These are phyloP conservation scores for Cheilosia urbana DNA, from an alignment of 2,888 invertebrate genomes.

Conservation along the genomic window DNA sequence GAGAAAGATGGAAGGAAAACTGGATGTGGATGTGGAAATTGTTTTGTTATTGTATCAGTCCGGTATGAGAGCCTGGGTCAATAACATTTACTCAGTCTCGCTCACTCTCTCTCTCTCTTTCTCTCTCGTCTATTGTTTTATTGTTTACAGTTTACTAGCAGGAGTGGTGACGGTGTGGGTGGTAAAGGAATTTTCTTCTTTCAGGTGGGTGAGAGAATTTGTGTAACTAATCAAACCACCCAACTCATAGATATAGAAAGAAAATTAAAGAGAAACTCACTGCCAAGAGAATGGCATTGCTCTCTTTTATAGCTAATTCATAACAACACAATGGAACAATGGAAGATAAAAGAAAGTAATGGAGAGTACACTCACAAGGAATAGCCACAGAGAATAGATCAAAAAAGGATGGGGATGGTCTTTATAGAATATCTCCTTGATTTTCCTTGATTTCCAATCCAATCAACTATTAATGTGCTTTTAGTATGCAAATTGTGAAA, in stretches of 20 bases:
- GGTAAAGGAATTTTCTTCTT: constrained; percentile 34
- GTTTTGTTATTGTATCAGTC: constrained; percentile 19
- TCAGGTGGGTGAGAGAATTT: constrained; percentile 16
- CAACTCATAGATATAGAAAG: no score
- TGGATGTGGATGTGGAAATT: constrained; percentile 1
- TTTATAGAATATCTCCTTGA: not conserved
- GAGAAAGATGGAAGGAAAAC: not conserved
- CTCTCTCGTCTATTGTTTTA: not conserved
- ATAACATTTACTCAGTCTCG: constrained; percentile 52
- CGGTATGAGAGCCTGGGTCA: constrained; percentile 39
- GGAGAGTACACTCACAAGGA: no score
- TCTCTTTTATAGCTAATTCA: not conserved
- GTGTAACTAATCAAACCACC: not conserved
- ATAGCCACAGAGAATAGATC: not conserved
- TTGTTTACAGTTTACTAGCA: constrained; percentile 64
- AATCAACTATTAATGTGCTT: constrained; percentile 3
- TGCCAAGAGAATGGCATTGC: not conserved
- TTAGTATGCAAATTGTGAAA: no score
- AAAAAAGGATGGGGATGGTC: not conserved
- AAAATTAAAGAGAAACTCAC: not conserved
- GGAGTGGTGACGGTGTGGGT: constrained; percentile 25
- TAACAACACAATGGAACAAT: not conserved
- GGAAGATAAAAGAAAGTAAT: no score
- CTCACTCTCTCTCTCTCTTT: constrained; percentile 4
- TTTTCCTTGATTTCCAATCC: constrained; percentile 4